Conservation (phyloP, 2,888 invertebrate genomes). For the Orchesella flavescens region DNA sequence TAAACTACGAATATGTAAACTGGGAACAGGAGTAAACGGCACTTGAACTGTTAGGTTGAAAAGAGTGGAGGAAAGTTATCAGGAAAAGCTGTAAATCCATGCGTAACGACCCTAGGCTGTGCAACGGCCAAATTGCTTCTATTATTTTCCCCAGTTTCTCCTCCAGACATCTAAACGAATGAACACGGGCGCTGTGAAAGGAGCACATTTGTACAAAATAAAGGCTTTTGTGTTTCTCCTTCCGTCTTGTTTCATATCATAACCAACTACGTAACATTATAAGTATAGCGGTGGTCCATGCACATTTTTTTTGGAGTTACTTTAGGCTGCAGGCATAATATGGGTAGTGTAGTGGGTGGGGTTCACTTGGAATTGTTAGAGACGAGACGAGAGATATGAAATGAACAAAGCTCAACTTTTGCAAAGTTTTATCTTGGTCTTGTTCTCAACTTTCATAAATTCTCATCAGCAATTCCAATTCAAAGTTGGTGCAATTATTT, state of each 20-base stretch:
- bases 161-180: not conserved
- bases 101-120: slow-evolving; percentile 61
- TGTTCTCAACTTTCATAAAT: not conserved
- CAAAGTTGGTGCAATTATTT: not conserved
- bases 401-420: not conserved
- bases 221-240: not conserved
- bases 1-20: not conserved
- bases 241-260: not conserved
- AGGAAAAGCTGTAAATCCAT: slow-evolving; percentile 55
- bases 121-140: slow-evolving; percentile 58
- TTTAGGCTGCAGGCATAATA: slow-evolving; percentile 6
- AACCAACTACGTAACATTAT: not conserved
- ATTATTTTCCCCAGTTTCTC: slow-evolving; percentile 35
- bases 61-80: not conserved
- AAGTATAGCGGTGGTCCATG: not conserved
- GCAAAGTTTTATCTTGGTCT: not conserved
- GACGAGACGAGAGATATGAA: not conserved
- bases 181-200: not conserved
- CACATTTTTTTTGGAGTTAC: not conserved
- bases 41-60: slow-evolving; percentile 25
- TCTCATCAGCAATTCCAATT: slow-evolving; percentile 3
- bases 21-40: not conserved
- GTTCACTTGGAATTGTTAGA: not conserved
- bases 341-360: slow-evolving; percentile 12
- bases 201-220: not conserved